Conservation (phyloP, 2,797 vertebrate genomes). For the Peromyscus eremicus region DNA sequence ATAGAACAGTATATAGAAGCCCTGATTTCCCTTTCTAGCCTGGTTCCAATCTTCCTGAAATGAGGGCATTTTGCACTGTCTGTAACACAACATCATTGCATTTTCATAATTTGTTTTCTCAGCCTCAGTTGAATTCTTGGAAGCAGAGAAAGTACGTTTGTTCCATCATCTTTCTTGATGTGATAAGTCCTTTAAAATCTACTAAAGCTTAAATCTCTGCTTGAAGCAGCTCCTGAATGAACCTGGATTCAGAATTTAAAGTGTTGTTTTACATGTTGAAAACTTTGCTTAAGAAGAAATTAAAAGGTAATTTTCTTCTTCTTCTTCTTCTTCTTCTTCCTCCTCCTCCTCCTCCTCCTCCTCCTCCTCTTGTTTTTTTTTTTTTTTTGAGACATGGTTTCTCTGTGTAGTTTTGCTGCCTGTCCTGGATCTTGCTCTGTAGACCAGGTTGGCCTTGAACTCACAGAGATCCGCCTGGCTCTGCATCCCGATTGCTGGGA, state of each 20-base stretch:
- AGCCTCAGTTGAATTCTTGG: slow-evolving; percentile 86
- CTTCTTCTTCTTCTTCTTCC: too few relatives aligned
- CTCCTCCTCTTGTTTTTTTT: too few relatives aligned
- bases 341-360: too few relatives aligned
- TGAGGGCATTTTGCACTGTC: slow-evolving; percentile 78
- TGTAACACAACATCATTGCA: slow-evolving; percentile 88
- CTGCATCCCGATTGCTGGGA: too few relatives aligned
- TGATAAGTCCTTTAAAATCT: slow-evolving; percentile 89
- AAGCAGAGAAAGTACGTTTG: slow-evolving; percentile 92
- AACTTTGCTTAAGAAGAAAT: slow-evolving; percentile 82
- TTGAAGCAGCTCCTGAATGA: slow-evolving; percentile 86
- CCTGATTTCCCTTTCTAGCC: neutral
- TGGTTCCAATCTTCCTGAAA: slow-evolving; percentile 29
- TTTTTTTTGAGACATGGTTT: too few relatives aligned
- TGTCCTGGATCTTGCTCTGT: too few relatives aligned
- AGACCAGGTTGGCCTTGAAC: too few relatives aligned
- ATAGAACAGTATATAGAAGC: neutral
- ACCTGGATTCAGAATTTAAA: slow-evolving; percentile 87
- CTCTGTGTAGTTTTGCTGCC: too few relatives aligned
- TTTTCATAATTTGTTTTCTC: slow-evolving; percentile 94
- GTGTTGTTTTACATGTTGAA: slow-evolving; percentile 81
- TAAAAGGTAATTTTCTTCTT: slow-evolving; percentile 73
- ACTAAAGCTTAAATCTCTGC: slow-evolving; percentile 88
- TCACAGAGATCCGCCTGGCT: too few relatives aligned
- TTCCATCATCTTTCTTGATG: slow-evolving; percentile 93